These are phyloP conservation scores for Ferrisia virgata DNA, from an alignment of 2,888 invertebrate species.

Conservation along the genomic window DNA sequence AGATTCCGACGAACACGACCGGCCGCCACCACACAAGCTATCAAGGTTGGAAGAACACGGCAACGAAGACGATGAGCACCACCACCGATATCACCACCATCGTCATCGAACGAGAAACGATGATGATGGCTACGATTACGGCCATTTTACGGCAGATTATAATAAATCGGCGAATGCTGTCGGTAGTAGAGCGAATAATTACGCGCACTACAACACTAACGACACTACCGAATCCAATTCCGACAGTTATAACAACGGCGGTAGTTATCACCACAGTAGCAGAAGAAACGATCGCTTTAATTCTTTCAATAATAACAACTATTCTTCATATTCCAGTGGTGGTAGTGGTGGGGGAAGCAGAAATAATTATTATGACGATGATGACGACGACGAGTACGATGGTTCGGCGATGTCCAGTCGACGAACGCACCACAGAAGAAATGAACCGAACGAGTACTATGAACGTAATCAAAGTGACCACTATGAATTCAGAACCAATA, in stretches of 20 bases:
- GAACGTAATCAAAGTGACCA: constrained; percentile 45
- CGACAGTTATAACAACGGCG: background rate
- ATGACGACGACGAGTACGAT: background rate
- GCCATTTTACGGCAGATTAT: background rate
- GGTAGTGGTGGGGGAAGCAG: too few relatives aligned
- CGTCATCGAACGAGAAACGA: too few relatives aligned
- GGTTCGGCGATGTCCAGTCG: background rate
- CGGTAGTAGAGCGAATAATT: background rate
- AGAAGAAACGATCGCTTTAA: background rate
- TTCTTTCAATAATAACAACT: background rate
- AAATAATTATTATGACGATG: background rate
- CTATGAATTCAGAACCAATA: background rate
- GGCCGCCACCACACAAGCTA: background rate
- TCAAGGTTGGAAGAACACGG: background rate
- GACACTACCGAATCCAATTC: background rate
- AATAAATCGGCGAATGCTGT: background rate
- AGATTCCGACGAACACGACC: background rate
- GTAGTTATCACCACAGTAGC: background rate
- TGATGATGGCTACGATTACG: background rate
- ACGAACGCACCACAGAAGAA: background rate
- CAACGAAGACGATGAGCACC: background rate
- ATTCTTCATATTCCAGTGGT: background rate
- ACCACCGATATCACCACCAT: background rate
- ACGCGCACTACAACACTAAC: background rate
- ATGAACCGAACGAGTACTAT: constrained; percentile 54